phyloP scores from a whole-genome alignment of 2,113 vertebrate species.

The Sciurus niger region DNA sequence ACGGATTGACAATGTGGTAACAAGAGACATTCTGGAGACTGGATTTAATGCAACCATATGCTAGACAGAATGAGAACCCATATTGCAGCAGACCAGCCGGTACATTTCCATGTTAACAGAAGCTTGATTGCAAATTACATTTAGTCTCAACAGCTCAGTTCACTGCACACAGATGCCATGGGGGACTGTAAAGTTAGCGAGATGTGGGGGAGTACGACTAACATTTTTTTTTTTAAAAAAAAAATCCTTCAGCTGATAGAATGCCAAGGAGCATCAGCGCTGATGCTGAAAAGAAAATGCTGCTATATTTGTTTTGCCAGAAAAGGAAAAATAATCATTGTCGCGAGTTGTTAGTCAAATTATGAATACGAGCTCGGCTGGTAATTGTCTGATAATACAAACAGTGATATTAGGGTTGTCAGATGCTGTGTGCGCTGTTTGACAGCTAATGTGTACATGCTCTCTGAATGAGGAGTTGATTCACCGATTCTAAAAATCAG shows the following conservation, averaged over 20 bases:
- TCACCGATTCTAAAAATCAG: conserved; percentile 60
- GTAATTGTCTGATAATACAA: conserved; percentile 86
- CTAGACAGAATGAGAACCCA: conserved; percentile 91
- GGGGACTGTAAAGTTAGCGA: conserved; percentile 89
- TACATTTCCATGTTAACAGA: conserved; percentile 90
- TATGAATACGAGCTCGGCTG: conserved; percentile 84
- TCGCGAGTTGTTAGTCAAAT: conserved; percentile 87
- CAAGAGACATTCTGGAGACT: conserved; percentile 89
- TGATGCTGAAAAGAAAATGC: conserved; percentile 85
- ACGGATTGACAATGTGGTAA: conserved; percentile 87
- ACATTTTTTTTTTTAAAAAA: conserved; percentile 81
- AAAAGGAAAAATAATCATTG: conserved; percentile 87
- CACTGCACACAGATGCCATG: conserved; percentile 90
- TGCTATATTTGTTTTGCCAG: conserved; percentile 88
- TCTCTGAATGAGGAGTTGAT: conserved; percentile 63
- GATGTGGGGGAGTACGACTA: conserved; percentile 87
- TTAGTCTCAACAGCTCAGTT: conserved; percentile 91
- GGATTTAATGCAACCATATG: conserved; percentile 91
- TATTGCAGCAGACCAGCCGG: conserved; percentile 89
- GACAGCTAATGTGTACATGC: conserved; percentile 78
- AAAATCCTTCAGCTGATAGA: conserved; percentile 84
- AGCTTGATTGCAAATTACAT: conserved; percentile 90
- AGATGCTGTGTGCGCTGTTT: conserved; percentile 69
- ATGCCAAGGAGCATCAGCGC: conserved; percentile 86
- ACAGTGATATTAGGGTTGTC: conserved; percentile 78